phyloP scores from a whole-genome alignment of 1,140 invertebrate species.

The Reticulitermes speratus region DNA sequence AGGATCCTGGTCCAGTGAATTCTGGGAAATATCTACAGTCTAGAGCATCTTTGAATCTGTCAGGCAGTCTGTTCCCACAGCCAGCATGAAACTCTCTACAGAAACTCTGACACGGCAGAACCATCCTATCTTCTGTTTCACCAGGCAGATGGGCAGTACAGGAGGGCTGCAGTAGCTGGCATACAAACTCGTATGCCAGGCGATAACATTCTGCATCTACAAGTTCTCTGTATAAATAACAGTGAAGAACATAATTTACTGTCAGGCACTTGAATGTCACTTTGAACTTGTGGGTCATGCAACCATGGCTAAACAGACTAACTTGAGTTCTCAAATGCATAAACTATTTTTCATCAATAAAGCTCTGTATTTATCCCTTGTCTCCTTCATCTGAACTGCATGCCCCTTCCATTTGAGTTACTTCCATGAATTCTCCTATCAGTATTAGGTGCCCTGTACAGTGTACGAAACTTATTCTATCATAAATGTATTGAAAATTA shows the following conservation, averaged over 20 bases:
- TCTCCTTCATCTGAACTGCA: too few relatives aligned
- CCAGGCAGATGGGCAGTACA: slow-evolving; percentile 52
- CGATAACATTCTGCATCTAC: slow-evolving; percentile 85
- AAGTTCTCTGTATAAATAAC: slow-evolving; percentile 60
- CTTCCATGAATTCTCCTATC: too few relatives aligned
- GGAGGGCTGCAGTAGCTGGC: slow-evolving; percentile 77
- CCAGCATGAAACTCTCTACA: slow-evolving; percentile 81
- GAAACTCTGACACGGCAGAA: slow-evolving; percentile 77
- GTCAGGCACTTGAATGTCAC: background rate
- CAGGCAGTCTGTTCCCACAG: slow-evolving; percentile 72
- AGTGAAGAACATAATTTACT: background rate
- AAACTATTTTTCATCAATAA: background rate
- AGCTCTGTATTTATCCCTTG: too few relatives aligned
- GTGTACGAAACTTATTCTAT: too few relatives aligned
- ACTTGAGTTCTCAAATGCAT: background rate
- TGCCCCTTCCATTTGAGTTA: too few relatives aligned
- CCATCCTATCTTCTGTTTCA: slow-evolving; percentile 54
- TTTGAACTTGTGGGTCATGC: background rate
- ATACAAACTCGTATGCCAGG: slow-evolving; percentile 81
- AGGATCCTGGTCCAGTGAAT: slow-evolving; percentile 68
- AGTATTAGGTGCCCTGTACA: too few relatives aligned
- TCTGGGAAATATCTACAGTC: slow-evolving; percentile 81
- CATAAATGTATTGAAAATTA: too few relatives aligned
- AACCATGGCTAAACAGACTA: background rate
- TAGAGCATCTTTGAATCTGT: slow-evolving; percentile 66